Evolutionary conservation across 2,888 invertebrate species (phyloP).

Genomic region (Oligia strigilis): DNA sequence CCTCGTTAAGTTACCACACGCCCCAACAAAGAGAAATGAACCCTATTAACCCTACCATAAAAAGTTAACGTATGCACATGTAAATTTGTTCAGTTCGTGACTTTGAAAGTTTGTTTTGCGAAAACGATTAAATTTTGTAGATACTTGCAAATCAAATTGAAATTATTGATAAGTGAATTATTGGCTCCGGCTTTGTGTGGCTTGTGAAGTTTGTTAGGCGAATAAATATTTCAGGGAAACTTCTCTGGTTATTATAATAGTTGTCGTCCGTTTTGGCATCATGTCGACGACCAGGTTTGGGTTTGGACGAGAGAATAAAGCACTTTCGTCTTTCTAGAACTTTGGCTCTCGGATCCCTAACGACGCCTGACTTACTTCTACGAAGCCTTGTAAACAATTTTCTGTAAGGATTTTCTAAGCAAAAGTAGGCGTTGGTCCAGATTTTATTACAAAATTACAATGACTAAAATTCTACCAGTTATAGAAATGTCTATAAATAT

Average conservation of each 20-base stretch:
- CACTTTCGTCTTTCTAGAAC: background rate
- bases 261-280: background rate
- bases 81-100: constrained; percentile 34
- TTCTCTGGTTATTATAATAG: background rate
- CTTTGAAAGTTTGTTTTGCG: constrained; percentile 59
- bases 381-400: background rate
- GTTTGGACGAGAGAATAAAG: background rate
- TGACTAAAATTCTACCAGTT: background rate
- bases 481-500: background rate
- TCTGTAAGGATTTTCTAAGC: background rate
- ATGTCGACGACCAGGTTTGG: background rate
- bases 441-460: constrained; percentile 4
- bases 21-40: constrained; percentile 34
- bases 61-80: constrained; percentile 11
- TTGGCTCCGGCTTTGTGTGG: constrained; percentile 15
- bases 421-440: background rate
- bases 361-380: background rate
- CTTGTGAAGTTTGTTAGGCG: background rate
- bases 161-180: constrained; percentile 58
- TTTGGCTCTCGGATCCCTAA: constrained; percentile 6
- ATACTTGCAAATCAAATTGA: constrained; percentile 44
- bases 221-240: background rate
- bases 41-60: constrained; percentile 32
- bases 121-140: constrained; percentile 58
- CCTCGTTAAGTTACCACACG: constrained; percentile 36